Conservation (phyloP, 2,888 invertebrate species). For the Rhodophaea formosa region DNA sequence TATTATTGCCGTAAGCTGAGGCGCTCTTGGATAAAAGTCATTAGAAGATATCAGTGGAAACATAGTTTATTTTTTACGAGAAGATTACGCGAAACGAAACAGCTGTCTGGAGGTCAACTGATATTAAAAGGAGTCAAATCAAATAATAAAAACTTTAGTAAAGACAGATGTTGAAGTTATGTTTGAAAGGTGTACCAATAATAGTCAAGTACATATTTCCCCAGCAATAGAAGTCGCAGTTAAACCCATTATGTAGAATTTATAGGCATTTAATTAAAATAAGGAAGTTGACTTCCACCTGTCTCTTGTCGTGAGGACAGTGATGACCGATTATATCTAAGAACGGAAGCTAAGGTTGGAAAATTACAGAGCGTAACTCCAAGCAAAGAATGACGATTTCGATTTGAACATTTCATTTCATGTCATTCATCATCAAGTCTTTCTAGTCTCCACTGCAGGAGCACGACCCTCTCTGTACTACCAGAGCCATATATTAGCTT, state of each 20-base stretch:
- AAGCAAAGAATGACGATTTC: not conserved
- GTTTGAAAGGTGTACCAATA: not conserved
- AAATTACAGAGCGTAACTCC: constrained; percentile 14
- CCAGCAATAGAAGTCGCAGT: constrained; percentile 6
- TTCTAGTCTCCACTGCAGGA: no score
- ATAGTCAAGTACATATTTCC: not conserved
- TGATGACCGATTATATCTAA: constrained; percentile 51
- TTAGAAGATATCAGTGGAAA: not conserved
- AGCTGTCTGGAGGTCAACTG: constrained; percentile 7
- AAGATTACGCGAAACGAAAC: not conserved
- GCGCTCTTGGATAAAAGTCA: not conserved
- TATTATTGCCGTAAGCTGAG: not conserved
- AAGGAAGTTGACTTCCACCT: constrained; percentile 61
- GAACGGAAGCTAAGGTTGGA: constrained; percentile 35
- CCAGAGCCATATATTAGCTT: no score
- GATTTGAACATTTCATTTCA: no score
- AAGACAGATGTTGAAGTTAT: not conserved
- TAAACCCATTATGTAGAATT: constrained; percentile 4
- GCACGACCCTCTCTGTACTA: no score
- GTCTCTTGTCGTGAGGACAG: constrained; percentile 44
- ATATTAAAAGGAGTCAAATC: not conserved
- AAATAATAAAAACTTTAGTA: constrained; percentile 4
- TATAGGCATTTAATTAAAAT: constrained; percentile 46
- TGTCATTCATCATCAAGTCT: no score
- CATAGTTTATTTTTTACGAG: not conserved